Evolutionary conservation across 2,888 invertebrate genomes (phyloP), one percentile per base, ranked within the genome.

Genomic region (Habrosyne pyritoides): DNA sequence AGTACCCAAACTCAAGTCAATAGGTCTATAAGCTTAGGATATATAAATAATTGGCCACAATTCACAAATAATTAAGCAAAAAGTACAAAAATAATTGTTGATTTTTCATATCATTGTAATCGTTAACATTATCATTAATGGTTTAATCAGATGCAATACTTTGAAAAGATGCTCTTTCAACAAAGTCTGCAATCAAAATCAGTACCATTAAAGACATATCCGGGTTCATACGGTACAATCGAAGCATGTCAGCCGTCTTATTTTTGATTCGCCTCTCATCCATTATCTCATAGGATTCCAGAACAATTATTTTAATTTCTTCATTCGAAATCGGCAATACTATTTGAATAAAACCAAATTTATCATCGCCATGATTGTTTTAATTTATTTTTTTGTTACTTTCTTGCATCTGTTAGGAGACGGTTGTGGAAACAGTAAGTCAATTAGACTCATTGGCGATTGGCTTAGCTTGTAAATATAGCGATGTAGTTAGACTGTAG

Each of bases 341-440:
- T 67, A 63, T 75, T 74, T 77, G 56, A 60, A 69, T 64, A 61
- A 65, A 59, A 72, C 64, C 64, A 74, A 86, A 84, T 84, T 80
- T 79, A 59, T 73, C 89, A 89, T 83, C 83, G 64, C 71, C 88
- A 87, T 84, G 70, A 81, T 86, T 86, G 84, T 86, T 87, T 87
- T 84, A 83, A 87, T 88, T 88, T 89, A 74, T 78, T 83, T 87
- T 89, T 91, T 84, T 89, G 86, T 91, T 90, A 87, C 84, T 83
- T 89, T 89, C 89, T 90, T 87, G 92, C 92, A 91, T 91, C 92
- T 88, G 90, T 89, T 92, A 92, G 92, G 91, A 91, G 92, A 92
- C 89, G 91, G 74, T 91, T 92, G 85, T 92, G 91, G 92, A 92
- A 92, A 91, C 92, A 92, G 92, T 92, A 92, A 92, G 92, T 92